Base-by-base conservation (phyloP, 2,113 vertebrate genomes). In the Coptodon rendalli region DNA sequence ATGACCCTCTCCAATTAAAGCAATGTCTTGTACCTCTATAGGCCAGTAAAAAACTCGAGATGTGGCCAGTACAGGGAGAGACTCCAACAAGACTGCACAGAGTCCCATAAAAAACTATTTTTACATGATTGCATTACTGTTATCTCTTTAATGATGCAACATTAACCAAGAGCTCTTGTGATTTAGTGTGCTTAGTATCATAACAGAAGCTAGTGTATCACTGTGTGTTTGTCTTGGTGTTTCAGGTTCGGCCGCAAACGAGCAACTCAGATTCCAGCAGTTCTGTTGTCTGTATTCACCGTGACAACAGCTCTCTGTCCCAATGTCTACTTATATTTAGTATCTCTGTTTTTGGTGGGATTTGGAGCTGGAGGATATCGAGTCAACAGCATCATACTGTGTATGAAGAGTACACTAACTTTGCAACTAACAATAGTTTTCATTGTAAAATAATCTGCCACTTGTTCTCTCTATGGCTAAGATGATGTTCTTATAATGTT, bases 201-300 rank as follows among this genome's bases (percentile, higher is more conserved):
- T 4, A 40, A 68, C 36, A 68, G 6, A 57, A 57, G 13, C 2
- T 36, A 34, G 36, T 63, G 9, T 14, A 71, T 22, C 7, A 0
- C 11, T 40, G 12, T 9, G 34, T 38, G 11, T 61, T 31, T 36
- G 0, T 81, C 16, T 43, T 57, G 78, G 3, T 68, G 8, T 63
- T 90, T 29, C 82, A 94, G 93, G 54, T 89, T 91, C 57, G 93
- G 93, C 22, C 85, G 93, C 56, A 91, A 88, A 82, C 79, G 54
- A 45, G 91, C 87, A 10, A 87, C 31, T 80, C 93, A 93, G 71
- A 79, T 89, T n/a, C n/a, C 90, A 82, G 10, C 52, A 12, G 73
- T 92, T 13, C 9, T 91, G 10, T 7, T 87, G 17, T 40, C 36
- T 3, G n/a, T 90, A 22, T 91, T 90, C 48, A 50, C 16, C 13